Evolutionary conservation across 2,888 invertebrate genomes (phyloP), one percentile per base, ranked within the genome.

Genomic region (Cheiracanthium punctorium): DNA sequence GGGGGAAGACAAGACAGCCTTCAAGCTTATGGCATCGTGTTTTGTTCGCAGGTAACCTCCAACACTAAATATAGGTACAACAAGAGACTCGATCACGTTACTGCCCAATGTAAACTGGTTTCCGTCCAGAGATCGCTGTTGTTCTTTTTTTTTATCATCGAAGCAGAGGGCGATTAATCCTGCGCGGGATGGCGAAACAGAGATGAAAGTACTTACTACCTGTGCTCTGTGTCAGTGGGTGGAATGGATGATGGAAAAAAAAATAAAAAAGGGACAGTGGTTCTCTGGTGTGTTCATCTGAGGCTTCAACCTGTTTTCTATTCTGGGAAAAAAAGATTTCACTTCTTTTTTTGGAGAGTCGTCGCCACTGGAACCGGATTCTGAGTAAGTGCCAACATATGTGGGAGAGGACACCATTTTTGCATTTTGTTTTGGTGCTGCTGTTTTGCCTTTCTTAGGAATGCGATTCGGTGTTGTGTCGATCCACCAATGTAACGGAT

Each of bases 311-410:
- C 82, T 72, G 82, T 82, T 82, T 48, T 43, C 33, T 74, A 14
- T 67, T 74, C 74, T 20, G 48, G 41, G 67, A 52, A 69, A n/a
- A n/a, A n/a, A 48, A n/a, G 28, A 29, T 52, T 70, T 28, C 12
- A 43, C 65, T 37, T 41, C 37, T 41, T 80, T 71, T 77, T 69
- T 77, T 76, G 20, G 14, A 69, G 65, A 71, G 72, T 72, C 72
- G 64, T 80, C 73, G 73, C 67, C 80, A 33, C 67, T 32, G 65
- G 74, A 81, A 81, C 80, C 80, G 74, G 80, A 81, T 81, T 81
- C 80, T 74, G 80, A 81, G 65, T 81, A 81, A 81, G 67, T 58
- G 17, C 71, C 37, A 32, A n/a, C 32, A 41, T 64, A 71, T 65
- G 67, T 81, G 74, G 80, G 80, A 80, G 41, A 72, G 52, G 28